These are phyloP conservation scores for Epistrophe grossulariae DNA, from an alignment of 2,888 invertebrate species.

Conservation along the genomic window DNA sequence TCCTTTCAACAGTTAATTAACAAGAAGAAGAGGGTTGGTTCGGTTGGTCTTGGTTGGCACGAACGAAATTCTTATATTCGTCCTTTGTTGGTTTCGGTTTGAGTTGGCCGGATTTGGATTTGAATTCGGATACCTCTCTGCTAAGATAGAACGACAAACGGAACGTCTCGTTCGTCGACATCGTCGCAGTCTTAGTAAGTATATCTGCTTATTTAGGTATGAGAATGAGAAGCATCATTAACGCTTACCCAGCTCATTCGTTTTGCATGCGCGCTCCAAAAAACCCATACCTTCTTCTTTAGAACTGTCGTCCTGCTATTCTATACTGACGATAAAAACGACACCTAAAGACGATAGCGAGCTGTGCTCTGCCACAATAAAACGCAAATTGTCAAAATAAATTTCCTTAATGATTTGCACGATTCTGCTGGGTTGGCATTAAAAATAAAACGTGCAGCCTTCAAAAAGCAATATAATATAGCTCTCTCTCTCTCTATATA, in stretches of 20 bases:
- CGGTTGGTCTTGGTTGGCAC: too few species aligned
- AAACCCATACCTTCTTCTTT: background rate
- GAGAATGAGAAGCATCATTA: slow-evolving; percentile 52
- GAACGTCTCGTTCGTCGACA: background rate
- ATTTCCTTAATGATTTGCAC: slow-evolving; percentile 77
- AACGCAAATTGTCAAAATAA: slow-evolving; percentile 77
- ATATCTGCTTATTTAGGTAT: slow-evolving; percentile 18
- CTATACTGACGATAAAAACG: slow-evolving; percentile 23
- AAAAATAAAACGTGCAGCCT: slow-evolving; percentile 62
- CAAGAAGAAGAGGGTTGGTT: slow-evolving; percentile 51
- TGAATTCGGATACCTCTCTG: background rate
- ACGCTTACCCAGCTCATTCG: slow-evolving; percentile 58
- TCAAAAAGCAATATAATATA: slow-evolving; percentile 33
- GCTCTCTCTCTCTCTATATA: too few species aligned
- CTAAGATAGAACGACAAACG: background rate
- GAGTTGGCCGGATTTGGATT: background rate
- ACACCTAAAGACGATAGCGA: slow-evolving; percentile 49
- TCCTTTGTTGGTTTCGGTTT: slow-evolving; percentile 24
- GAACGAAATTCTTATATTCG: slow-evolving; percentile 5
- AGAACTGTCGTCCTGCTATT: background rate
- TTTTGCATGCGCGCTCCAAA: slow-evolving; percentile 48
- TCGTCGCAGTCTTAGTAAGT: too few species aligned
- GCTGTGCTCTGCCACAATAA: slow-evolving; percentile 62
- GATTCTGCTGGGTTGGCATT: slow-evolving; percentile 69
- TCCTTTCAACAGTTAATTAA: slow-evolving; percentile 76